These are phyloP conservation scores for Brenthis hecate DNA, from an alignment of 2,888 invertebrate species.

Conservation along the genomic window DNA sequence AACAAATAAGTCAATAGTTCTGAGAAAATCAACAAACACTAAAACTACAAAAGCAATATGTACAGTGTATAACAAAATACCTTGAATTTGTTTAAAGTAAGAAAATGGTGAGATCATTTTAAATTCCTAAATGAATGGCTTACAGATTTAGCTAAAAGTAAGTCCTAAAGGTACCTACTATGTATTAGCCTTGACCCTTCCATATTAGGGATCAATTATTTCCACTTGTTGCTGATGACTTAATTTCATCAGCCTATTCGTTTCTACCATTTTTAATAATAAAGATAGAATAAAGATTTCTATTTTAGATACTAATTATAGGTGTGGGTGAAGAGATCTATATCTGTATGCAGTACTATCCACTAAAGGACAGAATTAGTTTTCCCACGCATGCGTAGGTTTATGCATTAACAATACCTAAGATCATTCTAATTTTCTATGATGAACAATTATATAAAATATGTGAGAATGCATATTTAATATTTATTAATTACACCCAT, in stretches of 20 bases:
- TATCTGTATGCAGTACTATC: conserved; percentile 52
- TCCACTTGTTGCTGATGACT: conserved; percentile 17
- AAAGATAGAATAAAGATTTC: conserved; percentile 17
- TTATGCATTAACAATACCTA: conserved; percentile 37
- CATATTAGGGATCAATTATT: conserved; percentile 31
- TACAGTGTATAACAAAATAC: background rate
- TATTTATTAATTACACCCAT: too few relatives aligned
- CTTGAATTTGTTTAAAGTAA: background rate
- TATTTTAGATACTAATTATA: conserved; percentile 58
- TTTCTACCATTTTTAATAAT: background rate
- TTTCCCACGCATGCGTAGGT: conserved; percentile 60
- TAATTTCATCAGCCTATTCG: conserved; percentile 10
- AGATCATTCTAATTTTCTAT: conserved; percentile 35
- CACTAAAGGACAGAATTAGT: conserved; percentile 47
- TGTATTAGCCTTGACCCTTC: conserved; percentile 22
- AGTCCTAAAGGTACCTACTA: conserved; percentile 14
- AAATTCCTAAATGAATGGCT: too few relatives aligned
- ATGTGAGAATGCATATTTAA: too few relatives aligned
- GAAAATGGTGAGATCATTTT: background rate
- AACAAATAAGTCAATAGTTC: conserved; percentile 9
- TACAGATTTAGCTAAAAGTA: background rate
- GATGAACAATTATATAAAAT: background rate
- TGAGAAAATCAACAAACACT: conserved; percentile 8
- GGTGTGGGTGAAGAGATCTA: conserved; percentile 62
- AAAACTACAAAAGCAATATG: conserved; percentile 10